A percentile compares a stretch with the other conserved stretches of the same genome.
phyloP scores from a whole-genome alignment of 37 sponge, comb jelly and placozoan species.

The Chondrilla cf. caribensis region DNA sequence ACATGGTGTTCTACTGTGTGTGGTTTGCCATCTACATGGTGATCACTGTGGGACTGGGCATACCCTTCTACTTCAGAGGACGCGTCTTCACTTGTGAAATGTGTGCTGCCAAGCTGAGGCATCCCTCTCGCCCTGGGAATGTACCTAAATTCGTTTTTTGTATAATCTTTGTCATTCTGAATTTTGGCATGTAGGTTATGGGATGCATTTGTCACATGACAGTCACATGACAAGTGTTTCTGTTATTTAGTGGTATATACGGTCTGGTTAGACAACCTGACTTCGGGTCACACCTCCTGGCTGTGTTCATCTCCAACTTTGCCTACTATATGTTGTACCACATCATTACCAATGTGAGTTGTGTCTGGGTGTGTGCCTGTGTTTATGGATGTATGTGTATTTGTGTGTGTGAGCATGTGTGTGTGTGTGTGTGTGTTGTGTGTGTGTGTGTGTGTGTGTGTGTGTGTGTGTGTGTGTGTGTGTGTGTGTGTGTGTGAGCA shows the following conservation, averaged over 20 bases:
- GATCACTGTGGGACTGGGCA: not conserved
- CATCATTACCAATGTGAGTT: not conserved
- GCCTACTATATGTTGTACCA: constrained; percentile 16
- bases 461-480: not conserved
- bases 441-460: too few relatives aligned
- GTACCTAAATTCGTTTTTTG: constrained; percentile 5
- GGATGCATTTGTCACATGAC: not conserved
- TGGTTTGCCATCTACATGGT: constrained; percentile 11
- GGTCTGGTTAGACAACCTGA: not conserved
- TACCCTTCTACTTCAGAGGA: constrained; percentile 3
- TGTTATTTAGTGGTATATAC: not conserved
- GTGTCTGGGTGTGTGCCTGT: not conserved
- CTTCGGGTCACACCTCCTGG: constrained; percentile 9
- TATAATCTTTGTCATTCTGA: not conserved
- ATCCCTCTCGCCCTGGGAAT: not conserved
- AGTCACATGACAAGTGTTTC: not conserved
- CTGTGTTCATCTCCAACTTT: constrained; percentile 11
- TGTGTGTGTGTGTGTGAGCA: not conserved
- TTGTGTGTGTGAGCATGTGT: not conserved
- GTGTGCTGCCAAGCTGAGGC: not conserved
- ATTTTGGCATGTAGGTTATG: constrained; percentile 11
- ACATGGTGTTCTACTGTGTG: not conserved
- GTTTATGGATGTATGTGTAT: not conserved
- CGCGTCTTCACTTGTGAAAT: not conserved
- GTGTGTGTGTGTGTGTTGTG: too few relatives aligned